phyloP scores from a whole-genome alignment of 2,797 vertebrate genomes.

The Nyctibius grandis region DNA sequence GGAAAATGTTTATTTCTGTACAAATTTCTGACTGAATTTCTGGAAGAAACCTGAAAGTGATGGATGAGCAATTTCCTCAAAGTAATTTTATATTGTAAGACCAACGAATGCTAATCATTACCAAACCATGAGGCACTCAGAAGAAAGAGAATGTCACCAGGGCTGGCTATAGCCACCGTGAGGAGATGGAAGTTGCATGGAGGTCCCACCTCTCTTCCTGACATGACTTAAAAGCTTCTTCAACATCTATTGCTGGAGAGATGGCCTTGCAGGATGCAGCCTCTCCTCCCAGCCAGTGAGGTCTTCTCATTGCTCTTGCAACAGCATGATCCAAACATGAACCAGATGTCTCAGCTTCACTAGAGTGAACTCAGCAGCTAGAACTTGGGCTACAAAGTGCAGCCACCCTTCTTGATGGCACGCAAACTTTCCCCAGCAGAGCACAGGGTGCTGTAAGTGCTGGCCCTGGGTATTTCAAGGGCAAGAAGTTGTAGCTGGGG shows the following conservation, averaged over 20 bases:
- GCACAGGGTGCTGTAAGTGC: background rate
- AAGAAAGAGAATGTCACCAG: background rate
- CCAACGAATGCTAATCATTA: background rate
- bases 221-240: background rate
- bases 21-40: background rate
- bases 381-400: background rate
- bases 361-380: background rate
- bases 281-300: background rate
- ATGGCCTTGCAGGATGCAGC: background rate
- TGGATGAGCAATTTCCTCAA: conserved; percentile 12
- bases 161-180: background rate
- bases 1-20: conserved; percentile 31
- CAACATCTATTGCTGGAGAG: background rate
- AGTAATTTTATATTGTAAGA: background rate
- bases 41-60: conserved; percentile 13
- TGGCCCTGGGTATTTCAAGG: background rate
- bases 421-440: background rate
- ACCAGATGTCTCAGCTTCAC: background rate
- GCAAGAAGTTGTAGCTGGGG: background rate
- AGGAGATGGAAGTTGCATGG: background rate
- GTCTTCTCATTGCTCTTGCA: background rate
- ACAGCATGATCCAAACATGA: background rate
- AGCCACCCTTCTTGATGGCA: background rate
- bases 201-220: background rate
- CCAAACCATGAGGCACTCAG: background rate